A percentile compares a stretch with the other conserved stretches of the same genome.
Evolutionary conservation across 2,113 vertebrate species (phyloP).

Genomic region (Athene noctua): DNA sequence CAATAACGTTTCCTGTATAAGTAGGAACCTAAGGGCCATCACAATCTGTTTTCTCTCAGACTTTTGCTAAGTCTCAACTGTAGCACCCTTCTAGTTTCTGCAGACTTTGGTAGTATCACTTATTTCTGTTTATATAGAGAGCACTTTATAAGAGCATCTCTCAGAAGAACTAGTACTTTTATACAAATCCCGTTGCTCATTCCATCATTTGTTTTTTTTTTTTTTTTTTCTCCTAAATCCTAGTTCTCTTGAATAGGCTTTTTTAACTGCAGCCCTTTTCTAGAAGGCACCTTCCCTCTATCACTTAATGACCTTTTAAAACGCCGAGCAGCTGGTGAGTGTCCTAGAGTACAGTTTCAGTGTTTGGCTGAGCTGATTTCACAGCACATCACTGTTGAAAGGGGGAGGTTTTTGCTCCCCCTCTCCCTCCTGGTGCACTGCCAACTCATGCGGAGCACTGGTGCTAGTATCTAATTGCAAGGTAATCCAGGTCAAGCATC

Average conservation of each 20-base stretch:
- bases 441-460: not conserved
- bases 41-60: not conserved
- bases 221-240: not conserved
- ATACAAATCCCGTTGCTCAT: not conserved
- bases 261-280: not conserved
- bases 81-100: not conserved
- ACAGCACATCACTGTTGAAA: not conserved
- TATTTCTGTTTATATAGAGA: not conserved
- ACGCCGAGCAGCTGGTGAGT: not conserved
- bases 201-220: not conserved
- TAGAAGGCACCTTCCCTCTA: not conserved
- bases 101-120: not conserved
- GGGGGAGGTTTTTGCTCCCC: not conserved
- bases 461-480: not conserved
- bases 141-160: not conserved
- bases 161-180: not conserved
- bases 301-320: not conserved
- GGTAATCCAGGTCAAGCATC: not conserved
- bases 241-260: not conserved
- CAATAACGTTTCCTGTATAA: not conserved
- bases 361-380: not conserved
- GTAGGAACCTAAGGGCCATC: not conserved
- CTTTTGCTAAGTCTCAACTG: not conserved
- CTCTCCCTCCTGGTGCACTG: not conserved
- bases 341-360: not conserved